Conservation (phyloP, 2,888 invertebrate genomes). For the Biston stratarius region DNA sequence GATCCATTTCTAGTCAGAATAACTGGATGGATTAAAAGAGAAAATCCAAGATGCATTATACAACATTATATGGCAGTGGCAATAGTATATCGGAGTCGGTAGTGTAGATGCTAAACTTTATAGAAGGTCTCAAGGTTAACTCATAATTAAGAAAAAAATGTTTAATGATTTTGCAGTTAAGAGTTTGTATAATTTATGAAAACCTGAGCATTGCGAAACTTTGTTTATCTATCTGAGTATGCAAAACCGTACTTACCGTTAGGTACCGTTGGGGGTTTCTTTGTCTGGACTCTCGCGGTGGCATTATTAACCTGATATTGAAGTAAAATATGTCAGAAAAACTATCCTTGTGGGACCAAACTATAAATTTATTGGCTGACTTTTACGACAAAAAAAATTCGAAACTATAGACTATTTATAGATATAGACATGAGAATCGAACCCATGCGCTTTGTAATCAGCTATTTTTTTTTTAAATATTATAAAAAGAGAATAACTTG, state of each 20-base stretch:
- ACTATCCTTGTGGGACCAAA: slow-evolving; percentile 46
- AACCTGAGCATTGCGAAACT: slow-evolving; percentile 23
- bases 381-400: slow-evolving; percentile 45
- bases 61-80: slow-evolving; percentile 40
- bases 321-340: slow-evolving; percentile 72
- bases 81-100: slow-evolving; percentile 21
- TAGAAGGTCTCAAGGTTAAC: slow-evolving; percentile 27
- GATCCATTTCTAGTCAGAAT: slow-evolving; percentile 88
- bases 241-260: slow-evolving; percentile 90
- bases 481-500: slow-evolving; percentile 3
- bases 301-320: slow-evolving; percentile 98
- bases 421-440: slow-evolving; percentile 52
- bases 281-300: slow-evolving; percentile 99
- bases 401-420: background rate
- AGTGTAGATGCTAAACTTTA: slow-evolving; percentile 31
- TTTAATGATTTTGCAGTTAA: slow-evolving; percentile 31
- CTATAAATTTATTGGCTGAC: slow-evolving; percentile 56
- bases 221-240: slow-evolving; percentile 6
- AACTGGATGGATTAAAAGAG: slow-evolving; percentile 85
- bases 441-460: slow-evolving; percentile 49
- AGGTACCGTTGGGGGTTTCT: slow-evolving; percentile 97
- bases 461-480: background rate
- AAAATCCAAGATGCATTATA: slow-evolving; percentile 80
- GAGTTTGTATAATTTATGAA: slow-evolving; percentile 16
- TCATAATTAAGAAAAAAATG: slow-evolving; percentile 33